These are phyloP conservation scores for human (Homo sapiens) DNA, from an alignment of 2,113 vertebrate species.

Conservation along the genomic window DNA sequence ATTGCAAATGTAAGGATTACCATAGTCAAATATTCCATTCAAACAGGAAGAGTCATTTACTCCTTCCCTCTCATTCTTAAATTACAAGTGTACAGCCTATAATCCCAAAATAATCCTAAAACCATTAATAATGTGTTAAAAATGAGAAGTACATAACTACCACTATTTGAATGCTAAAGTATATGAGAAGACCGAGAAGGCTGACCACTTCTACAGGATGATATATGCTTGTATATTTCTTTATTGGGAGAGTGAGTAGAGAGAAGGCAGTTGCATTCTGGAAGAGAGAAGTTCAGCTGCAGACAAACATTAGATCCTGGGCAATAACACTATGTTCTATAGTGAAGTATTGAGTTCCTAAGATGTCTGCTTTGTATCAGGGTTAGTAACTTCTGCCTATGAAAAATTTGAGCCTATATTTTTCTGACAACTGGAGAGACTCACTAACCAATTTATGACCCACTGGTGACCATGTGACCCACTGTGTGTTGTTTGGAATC, in stretches of 20 bases:
- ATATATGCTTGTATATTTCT: background rate
- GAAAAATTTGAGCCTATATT: background rate
- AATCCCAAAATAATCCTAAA: background rate
- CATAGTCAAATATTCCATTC: background rate
- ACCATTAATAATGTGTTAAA: background rate
- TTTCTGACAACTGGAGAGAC: slow-evolving; percentile 23
- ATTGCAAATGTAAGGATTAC: background rate
- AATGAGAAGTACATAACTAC: background rate
- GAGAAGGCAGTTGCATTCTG: background rate
- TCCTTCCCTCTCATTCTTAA: background rate
- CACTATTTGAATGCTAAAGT: background rate
- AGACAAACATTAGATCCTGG: background rate
- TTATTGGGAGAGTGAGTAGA: background rate
- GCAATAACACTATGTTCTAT: background rate
- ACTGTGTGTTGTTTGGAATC: slow-evolving; percentile 83
- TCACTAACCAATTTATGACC: slow-evolving; percentile 89
- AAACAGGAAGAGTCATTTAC: background rate
- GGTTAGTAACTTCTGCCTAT: background rate
- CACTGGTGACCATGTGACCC: slow-evolving; percentile 85
- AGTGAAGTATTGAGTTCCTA: background rate
- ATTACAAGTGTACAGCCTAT: background rate
- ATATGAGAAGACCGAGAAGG: background rate
- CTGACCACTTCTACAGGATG: background rate
- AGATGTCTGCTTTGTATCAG: background rate
- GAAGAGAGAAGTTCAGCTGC: background rate